Evolutionary conservation across 2,888 invertebrate genomes (phyloP), one percentile per base, ranked within the genome.

Genomic region (Drosophila sordidapex): DNA sequence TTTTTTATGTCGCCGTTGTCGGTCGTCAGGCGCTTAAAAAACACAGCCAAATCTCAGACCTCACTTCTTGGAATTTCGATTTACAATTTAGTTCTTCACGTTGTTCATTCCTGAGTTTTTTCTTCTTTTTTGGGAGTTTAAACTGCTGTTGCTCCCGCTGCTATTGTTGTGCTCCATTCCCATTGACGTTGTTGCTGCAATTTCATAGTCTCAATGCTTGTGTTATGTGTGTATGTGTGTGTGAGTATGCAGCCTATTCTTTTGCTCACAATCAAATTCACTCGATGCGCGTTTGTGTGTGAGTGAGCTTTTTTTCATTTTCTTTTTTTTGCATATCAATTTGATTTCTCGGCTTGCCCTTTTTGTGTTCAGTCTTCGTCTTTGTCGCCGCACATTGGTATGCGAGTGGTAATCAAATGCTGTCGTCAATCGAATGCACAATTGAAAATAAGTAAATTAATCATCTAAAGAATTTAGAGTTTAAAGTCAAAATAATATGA

Each of bases 21-120:
- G 76, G 69, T 66, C 73, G 81, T 77, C 79, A 81, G 79, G 74
- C 79, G 81, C 81, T 75, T 80, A 65, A 64, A 63, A 70, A 64
- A 74, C 65, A 63, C 64, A 61, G 54, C 61, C 73, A 72, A 81
- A 83, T 81, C 83, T 79, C 60, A 77, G 74, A 83, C 80, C 87
- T 69, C 74, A 78, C 72, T 87, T 90, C 87, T 83, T 86, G 90
- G 87, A 87, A 87, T 90, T 87, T 87, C 89, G 90, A 87, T 89
- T 86, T 86, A 87, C 85, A 86, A 86, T 86, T 86, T 87, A 83
- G 83, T 76, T 87, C 79, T 89, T 81, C 74, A 82, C 76, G 72
- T 82, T 84, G 73, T 76, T 76, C 70, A 69, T 80, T 62, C 70
- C 70, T 46, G 25, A 2, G 2, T 69, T 70, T 61, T 56, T 59